Percentiles rank a stretch among this genome's conserved stretches.
phyloP scores from a whole-genome alignment of 2,113 vertebrate species.

The Zingel zingel region DNA sequence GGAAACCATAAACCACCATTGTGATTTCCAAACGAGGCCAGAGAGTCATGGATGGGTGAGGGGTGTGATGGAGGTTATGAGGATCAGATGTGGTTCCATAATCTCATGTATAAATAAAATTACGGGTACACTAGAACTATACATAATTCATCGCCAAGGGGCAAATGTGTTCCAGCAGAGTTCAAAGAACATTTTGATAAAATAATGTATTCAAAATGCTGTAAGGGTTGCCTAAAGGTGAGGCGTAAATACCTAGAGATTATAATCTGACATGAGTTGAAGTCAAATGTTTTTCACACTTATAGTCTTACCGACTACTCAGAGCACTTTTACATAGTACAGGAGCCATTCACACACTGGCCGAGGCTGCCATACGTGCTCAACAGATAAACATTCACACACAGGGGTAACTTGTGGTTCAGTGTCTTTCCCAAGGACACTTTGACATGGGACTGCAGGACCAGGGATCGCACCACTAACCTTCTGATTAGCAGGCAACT shows the following conservation, averaged over 20 bases:
- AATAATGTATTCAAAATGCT: neutral
- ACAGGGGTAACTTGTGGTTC: no score
- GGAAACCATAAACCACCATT: conserved; percentile 71
- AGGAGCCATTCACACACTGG: no score
- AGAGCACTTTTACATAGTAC: no score
- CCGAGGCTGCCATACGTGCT: no score
- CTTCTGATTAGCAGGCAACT: no score
- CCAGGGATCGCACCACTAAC: no score
- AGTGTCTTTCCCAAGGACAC: no score
- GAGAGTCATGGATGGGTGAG: conserved; percentile 62
- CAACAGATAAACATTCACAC: no score
- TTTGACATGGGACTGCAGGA: no score
- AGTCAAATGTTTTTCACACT: neutral
- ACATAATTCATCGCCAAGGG: conserved; percentile 14
- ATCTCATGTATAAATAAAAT: conserved; percentile 69
- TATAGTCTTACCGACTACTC: no score
- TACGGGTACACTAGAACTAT: conserved; percentile 3
- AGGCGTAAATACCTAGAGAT: conserved; percentile 1
- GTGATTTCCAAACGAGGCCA: conserved; percentile 60
- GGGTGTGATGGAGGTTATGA: conserved; percentile 62
- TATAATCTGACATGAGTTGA: neutral
- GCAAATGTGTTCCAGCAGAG: conserved; percentile 20
- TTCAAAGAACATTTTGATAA: conserved; percentile 9
- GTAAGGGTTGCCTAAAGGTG: neutral
- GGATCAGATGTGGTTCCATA: conserved; percentile 58